Percentiles rank a stretch among this genome's conserved stretches.
These are phyloP conservation scores for Sinodicranocentrus sp. DNA, from an alignment of 2,888 invertebrate genomes.

Conservation along the genomic window DNA sequence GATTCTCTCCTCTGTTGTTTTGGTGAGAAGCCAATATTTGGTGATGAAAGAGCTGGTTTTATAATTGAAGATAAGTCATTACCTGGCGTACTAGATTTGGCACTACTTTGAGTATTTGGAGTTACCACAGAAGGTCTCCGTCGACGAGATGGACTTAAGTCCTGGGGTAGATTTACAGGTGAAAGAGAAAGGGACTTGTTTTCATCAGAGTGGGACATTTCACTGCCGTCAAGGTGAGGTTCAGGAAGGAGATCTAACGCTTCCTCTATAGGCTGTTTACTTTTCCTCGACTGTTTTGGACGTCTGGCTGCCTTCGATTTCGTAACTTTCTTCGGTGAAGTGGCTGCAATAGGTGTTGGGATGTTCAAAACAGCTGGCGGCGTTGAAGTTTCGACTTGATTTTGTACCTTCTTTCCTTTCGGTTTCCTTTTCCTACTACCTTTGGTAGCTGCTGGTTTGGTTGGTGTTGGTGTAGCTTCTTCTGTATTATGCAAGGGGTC, in stretches of 20 bases:
- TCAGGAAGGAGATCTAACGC: too few species aligned
- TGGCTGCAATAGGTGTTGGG: not conserved
- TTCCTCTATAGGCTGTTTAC: too few species aligned
- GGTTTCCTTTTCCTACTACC: not conserved
- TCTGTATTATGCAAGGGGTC: too few species aligned
- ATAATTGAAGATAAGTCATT: too few species aligned
- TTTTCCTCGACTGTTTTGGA: slow-evolving; percentile 7
- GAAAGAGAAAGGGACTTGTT: too few species aligned
- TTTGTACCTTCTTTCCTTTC: not conserved
- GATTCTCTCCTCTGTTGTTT: slow-evolving; percentile 42
- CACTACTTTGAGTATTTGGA: slow-evolving; percentile 22
- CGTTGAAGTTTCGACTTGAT: not conserved
- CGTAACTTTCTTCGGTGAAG: slow-evolving; percentile 26
- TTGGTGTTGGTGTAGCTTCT: not conserved
- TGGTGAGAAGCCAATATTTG: too few species aligned
- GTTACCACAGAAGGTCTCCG: slow-evolving; percentile 25
- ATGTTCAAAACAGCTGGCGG: slow-evolving; percentile 27
- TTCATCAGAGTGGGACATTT: too few species aligned
- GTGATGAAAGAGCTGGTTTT: too few species aligned
- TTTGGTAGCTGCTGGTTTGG: not conserved
- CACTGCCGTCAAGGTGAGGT: too few species aligned
- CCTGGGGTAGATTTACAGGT: too few species aligned
- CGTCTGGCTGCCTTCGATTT: slow-evolving; percentile 4
- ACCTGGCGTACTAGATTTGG: slow-evolving; percentile 14
- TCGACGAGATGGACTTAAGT: not conserved